Evolutionary conservation across 1,140 invertebrate species (phyloP), one percentile per base, ranked within the genome.

Genomic region (Globodera ellingtonae): DNA sequence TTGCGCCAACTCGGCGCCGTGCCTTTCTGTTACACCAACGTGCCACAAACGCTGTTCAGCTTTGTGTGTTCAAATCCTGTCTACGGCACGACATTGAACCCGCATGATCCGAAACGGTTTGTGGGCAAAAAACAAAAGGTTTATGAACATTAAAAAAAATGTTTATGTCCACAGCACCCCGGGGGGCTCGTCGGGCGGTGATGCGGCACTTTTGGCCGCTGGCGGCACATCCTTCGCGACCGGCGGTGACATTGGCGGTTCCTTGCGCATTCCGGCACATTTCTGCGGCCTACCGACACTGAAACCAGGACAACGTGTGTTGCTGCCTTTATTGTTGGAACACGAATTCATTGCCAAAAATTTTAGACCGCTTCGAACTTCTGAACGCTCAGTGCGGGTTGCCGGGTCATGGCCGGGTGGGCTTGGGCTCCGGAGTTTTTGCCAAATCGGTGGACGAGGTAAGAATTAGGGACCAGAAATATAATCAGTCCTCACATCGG

Each of bases 1-100:
- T 72, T 91, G 4, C 56, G 71, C 21, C 75, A 82, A 44, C 81
- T 86, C 35, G 90, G 91, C 35, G 90, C 89, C n/a, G 82, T 91
- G 44, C 91, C 91, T 3, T 91, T 91, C 84, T 88, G 88, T 52
- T 87, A 90, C 79, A 91, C 91, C 8, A 91, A 91, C 81, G 85
- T 91, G 3, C 91, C 91, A 8, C 91, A 91, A 78, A 85, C 84
- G n/a, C 75, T 90, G 44, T 56, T 90, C 5, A 86, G 84, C 24
- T 89, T 81, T 75, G 84, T 86, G n/a, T 89, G 87, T 76, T 86
- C 87, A 7, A 89, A 89, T 74, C 71, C 87, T 3, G 84, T 89
- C 5, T 89, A 89, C 73, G 88, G 88, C 5, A 88, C 86, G 3
- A 89, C 87, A 2, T 35, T 6, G 18, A 89, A 89, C 81, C 87